phyloP scores from a whole-genome alignment of 2,888 invertebrate genomes.

The Hyposoter dolosus region DNA sequence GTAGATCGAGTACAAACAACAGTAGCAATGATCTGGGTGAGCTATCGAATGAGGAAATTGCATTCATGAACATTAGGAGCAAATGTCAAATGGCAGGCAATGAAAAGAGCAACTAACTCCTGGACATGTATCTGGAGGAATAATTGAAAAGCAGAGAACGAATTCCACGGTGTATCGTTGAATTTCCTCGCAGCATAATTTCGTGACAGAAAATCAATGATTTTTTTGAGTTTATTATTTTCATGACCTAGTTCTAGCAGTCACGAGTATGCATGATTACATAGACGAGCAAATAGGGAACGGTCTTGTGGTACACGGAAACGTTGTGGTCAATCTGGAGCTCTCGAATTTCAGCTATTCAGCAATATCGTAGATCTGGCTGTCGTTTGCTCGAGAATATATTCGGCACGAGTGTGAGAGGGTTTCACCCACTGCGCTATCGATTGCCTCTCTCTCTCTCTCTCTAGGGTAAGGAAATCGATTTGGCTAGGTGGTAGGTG shows the following conservation, averaged over 20 bases:
- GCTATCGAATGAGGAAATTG: background rate
- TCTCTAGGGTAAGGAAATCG: background rate
- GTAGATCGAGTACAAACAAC: background rate
- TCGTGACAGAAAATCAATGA: slow-evolving; percentile 10
- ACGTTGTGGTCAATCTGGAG: slow-evolving; percentile 20
- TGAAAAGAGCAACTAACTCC: background rate
- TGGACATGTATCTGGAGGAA: background rate
- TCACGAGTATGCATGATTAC: slow-evolving; percentile 3
- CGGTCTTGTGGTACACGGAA: slow-evolving; percentile 10
- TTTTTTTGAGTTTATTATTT: slow-evolving; percentile 14
- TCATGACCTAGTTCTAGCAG: background rate
- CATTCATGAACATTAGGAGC: background rate
- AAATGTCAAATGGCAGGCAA: background rate
- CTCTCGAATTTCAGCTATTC: slow-evolving; percentile 22
- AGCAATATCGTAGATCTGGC: slow-evolving; percentile 7
- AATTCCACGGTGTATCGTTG: background rate
- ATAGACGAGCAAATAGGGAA: slow-evolving; percentile 11
- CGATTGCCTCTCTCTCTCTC: background rate
- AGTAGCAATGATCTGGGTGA: background rate
- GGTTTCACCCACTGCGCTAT: background rate
- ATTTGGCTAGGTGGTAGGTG: slow-evolving; percentile 20
- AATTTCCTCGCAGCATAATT: background rate
- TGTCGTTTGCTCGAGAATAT: slow-evolving; percentile 8
- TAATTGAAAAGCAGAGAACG: slow-evolving; percentile 4
- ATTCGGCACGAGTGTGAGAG: background rate